These are phyloP conservation scores for Rhadinocentrus ornatus DNA, from an alignment of 2,797 vertebrate genomes.

Conservation along the genomic window DNA sequence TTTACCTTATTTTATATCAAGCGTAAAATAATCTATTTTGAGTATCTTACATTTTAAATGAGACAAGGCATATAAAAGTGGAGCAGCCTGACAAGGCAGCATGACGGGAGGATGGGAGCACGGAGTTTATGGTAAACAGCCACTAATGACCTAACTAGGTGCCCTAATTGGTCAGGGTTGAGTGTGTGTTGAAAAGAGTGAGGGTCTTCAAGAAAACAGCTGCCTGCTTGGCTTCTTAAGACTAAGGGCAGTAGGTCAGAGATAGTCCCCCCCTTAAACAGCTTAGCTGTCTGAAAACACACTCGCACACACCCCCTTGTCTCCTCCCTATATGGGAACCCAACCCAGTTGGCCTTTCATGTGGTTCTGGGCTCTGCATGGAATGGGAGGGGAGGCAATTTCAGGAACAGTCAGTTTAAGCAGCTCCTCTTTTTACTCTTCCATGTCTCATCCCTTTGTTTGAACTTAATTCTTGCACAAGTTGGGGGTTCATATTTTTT, in stretches of 20 bases:
- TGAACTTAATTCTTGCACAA: conserved; percentile 33
- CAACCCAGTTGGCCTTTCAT: conserved; percentile 73
- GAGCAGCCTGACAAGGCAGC: conserved; percentile 11
- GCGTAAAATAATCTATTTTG: not conserved
- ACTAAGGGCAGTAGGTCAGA: conserved; percentile 49
- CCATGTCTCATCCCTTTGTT: conserved; percentile 59
- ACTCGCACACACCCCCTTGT: conserved; percentile 40
- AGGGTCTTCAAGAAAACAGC: conserved; percentile 62
- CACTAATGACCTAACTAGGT: conserved; percentile 67
- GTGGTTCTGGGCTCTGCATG: conserved; percentile 62
- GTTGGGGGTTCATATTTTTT: conserved; percentile 36
- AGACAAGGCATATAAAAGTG: not conserved
- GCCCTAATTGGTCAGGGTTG: conserved; percentile 70
- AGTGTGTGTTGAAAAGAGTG: conserved; percentile 37
- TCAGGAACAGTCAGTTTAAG: conserved; percentile 54
- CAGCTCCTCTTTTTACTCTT: conserved; percentile 32
- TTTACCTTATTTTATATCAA: too few species aligned
- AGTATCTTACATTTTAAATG: not conserved
- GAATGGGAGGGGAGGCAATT: conserved; percentile 52
- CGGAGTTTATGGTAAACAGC: conserved; percentile 65
- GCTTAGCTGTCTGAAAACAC: conserved; percentile 36
- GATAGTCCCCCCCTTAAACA: conserved; percentile 54
- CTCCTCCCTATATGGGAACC: conserved; percentile 73
- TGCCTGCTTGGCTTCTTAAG: conserved; percentile 57
- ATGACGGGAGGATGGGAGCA: conserved; percentile 10